phyloP scores from a whole-genome alignment of 1,140 invertebrate genomes.

The Antheraea mylitta region DNA sequence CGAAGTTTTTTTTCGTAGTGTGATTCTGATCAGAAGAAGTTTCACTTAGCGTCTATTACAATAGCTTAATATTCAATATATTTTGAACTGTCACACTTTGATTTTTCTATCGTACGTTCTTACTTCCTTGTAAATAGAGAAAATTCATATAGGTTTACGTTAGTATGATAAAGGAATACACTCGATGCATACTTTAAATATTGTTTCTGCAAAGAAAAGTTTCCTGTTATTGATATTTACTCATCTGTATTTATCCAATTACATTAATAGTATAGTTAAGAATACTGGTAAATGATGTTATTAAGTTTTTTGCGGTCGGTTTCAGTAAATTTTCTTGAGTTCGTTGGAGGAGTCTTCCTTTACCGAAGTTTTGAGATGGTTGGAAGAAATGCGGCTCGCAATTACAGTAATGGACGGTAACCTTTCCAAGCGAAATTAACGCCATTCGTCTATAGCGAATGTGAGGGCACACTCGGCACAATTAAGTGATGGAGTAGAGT shows the following conservation, averaged over 20 bases:
- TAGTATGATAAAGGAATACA: too few species aligned
- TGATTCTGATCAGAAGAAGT: background rate
- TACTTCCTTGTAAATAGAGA: too few species aligned
- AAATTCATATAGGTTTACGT: too few species aligned
- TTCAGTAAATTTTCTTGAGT: conserved; percentile 65
- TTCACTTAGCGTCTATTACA: too few species aligned
- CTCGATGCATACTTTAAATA: too few species aligned
- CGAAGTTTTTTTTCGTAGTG: conserved; percentile 53
- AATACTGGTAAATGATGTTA: conserved; percentile 66
- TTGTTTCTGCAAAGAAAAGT: too few species aligned
- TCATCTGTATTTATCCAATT: conserved; percentile 69
- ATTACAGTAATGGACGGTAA: conserved; percentile 76
- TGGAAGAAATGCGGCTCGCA: conserved; percentile 73
- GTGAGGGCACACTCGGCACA: conserved; percentile 69
- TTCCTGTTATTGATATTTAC: background rate
- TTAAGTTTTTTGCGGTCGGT: conserved; percentile 57
- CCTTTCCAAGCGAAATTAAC: conserved; percentile 66
- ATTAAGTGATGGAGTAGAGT: conserved; percentile 70
- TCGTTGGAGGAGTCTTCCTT: conserved; percentile 53
- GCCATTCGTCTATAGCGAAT: conserved; percentile 70
- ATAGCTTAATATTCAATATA: too few species aligned
- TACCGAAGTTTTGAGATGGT: conserved; percentile 66
- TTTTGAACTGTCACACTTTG: too few species aligned
- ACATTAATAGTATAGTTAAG: conserved; percentile 76
- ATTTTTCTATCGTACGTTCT: too few species aligned